Conservation (phyloP, 2,113 vertebrate genomes). For the Podarcis muralis region DNA sequence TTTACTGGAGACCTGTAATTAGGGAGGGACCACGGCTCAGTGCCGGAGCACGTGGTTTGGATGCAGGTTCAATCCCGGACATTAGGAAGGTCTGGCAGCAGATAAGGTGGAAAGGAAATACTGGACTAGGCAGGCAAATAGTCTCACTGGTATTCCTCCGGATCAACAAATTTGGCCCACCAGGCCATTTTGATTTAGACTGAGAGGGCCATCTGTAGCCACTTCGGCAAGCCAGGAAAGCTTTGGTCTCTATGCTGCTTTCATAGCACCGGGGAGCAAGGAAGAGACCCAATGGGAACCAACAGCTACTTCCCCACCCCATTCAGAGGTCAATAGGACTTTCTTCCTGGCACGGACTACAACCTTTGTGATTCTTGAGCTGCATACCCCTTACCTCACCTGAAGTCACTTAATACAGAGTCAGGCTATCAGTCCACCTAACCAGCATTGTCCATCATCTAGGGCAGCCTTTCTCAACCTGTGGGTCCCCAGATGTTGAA, state of each 20-base stretch:
- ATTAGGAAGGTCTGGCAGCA: background rate
- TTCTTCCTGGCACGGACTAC: background rate
- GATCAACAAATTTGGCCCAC: too few relatives aligned
- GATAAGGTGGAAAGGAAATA: background rate
- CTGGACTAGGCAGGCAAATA: background rate
- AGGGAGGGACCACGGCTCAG: background rate
- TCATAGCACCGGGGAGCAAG: fast-evolving
- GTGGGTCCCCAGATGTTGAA: too few relatives aligned
- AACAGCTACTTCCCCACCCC: background rate
- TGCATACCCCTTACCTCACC: background rate
- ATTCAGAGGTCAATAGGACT: background rate
- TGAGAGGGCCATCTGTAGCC: background rate
- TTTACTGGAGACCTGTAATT: background rate
- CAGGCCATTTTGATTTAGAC: too few relatives aligned
- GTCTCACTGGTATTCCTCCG: background rate
- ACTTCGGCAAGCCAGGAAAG: background rate
- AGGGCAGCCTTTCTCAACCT: too few relatives aligned
- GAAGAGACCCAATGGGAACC: background rate
- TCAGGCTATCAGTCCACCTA: background rate
- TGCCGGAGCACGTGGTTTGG: too few relatives aligned
- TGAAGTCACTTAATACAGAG: background rate
- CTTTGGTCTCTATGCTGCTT: background rate
- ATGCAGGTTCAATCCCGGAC: background rate
- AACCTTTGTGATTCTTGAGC: background rate
- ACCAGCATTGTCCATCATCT: background rate